Conservation (phyloP, 2,888 invertebrate species). For the Plebejus melissa region DNA sequence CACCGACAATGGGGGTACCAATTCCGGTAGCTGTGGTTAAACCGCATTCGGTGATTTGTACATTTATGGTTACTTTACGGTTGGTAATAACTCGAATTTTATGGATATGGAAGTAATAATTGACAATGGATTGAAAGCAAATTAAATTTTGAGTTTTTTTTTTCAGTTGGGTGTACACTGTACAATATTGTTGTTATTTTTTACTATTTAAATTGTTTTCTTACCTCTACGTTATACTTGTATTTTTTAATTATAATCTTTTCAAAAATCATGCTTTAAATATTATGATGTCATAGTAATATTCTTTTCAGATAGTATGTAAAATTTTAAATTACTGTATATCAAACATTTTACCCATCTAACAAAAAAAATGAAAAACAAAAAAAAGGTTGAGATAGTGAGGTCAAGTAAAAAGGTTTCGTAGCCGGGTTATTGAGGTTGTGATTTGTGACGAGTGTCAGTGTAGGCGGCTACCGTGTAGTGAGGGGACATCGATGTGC, state of each 20-base stretch:
- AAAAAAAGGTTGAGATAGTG: not conserved
- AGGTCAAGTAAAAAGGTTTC: constrained; percentile 18
- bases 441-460: constrained; percentile 64
- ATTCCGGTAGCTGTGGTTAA: constrained; percentile 58
- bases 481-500: constrained; percentile 35
- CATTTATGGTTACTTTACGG: constrained; percentile 15
- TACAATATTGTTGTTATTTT: too few relatives aligned
- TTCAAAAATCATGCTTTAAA: too few relatives aligned
- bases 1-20: constrained; percentile 36
- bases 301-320: constrained; percentile 33
- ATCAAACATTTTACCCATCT: not conserved
- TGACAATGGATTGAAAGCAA: not conserved
- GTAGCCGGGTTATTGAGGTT: constrained; percentile 32
- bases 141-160: not conserved
- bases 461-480: constrained; percentile 60
- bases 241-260: too few relatives aligned
- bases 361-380: not conserved
- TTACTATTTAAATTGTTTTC: too few relatives aligned
- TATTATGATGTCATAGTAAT: too few relatives aligned
- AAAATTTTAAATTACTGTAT: not conserved
- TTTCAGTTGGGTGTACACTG: too few relatives aligned
- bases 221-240: too few relatives aligned
- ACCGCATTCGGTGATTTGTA: constrained; percentile 33
- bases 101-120: not conserved
- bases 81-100: constrained; percentile 7